Base-by-base conservation (phyloP, 2,888 invertebrate species). In the Agonopterix alstromeriana region DNA sequence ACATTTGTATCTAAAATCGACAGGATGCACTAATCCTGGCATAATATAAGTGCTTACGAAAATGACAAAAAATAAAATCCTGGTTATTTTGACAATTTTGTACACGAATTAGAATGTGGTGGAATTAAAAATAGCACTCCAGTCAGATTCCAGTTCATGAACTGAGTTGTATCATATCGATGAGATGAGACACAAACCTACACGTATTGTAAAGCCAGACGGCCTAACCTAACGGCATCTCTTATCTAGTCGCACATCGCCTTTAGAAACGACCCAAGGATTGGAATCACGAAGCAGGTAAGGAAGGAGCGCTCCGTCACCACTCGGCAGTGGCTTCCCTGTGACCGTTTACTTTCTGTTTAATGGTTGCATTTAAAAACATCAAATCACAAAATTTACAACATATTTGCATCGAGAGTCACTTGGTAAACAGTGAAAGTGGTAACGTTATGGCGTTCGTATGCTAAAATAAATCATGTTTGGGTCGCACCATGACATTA, bases 191-290 rank as follows among this genome's bases (percentile, higher is more conserved):
- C 27, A 27, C 27, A 27, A 27, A 27, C 27, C 27, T 27, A 27
- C 5, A 58, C 42, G 66, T 62, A 82, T 82, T 81, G 79, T 83
- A 73, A 69, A 70, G 71, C 73, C 81, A 82, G 83, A 81, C 85
- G 62, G 71, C 62, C 70, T 86, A 86, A 87, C 87, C 70, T 86
- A 86, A 87, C 87, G 87, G 87, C 70, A 84, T 67, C 73, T 64
- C 55, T 77, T 82, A 82, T 83, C 84, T 77, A 72, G 72, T 69
- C 76, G 73, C 76, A 67, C 73, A 82, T 83, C 79, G 69, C 65
- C 69, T 72, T 78, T 76, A 72, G 69, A 67, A 72, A 70, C 65
- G 69, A 65, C 67, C 70, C 70, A 61, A 67, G 71, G 71, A 72
- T 74, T 69, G 65, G 73, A 73, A 77, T 73, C 74, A 68, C 66